Evolutionary conservation across 2,797 vertebrate genomes (phyloP), one percentile per base, ranked within the genome.

Genomic region (Microctenopoma lineatum): DNA sequence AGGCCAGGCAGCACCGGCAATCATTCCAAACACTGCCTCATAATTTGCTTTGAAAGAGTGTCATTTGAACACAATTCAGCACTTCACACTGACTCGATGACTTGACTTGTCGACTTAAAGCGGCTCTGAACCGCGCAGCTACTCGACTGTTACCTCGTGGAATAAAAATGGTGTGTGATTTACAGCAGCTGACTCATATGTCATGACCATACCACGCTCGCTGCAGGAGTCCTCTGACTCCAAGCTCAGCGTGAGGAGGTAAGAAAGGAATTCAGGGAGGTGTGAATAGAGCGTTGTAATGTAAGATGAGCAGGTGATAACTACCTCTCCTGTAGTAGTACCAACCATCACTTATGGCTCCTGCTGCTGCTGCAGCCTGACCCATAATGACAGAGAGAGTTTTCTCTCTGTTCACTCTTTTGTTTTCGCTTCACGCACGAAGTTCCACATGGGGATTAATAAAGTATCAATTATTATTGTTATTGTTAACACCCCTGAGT

Each of bases 271-370:
- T 32, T 32, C 10, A 9, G 26, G 16, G 8, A 25, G 18, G 11
- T 38, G 10, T 52, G 46, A 51, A 51, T 18, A 70, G n/a, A 64
- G 32, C 10, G 50, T 34, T 53, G n/a, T 7, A 16, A 15, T 48
- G 21, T 44, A 13, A 65, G 54, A 13, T 11, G n/a, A 25, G 18
- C 12, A 29, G n/a, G 38, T 16, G 18, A 18, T 21, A 29, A 58
- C 29, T 34, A 54, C 16, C 7, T 52, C 25, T 45, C 8, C 16
- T 7, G n/a, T 57, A 18, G n/a, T 25, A 16, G n/a, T 52, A 25
- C n/a, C n/a, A 27, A 36, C 27, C 11, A 3, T 45, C 4, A 45
- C 7, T 21, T 1, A n/a, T 45, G 2, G 10, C 38, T 11, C 7
- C 38, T 11, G 46, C 11, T 47, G 16, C 11, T 47, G 16, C 12